A percentile compares a stretch with the other conserved stretches of the same genome.
These are phyloP conservation scores for Octodonta nipae DNA, from an alignment of 2,888 invertebrate genomes.

Conservation along the genomic window DNA sequence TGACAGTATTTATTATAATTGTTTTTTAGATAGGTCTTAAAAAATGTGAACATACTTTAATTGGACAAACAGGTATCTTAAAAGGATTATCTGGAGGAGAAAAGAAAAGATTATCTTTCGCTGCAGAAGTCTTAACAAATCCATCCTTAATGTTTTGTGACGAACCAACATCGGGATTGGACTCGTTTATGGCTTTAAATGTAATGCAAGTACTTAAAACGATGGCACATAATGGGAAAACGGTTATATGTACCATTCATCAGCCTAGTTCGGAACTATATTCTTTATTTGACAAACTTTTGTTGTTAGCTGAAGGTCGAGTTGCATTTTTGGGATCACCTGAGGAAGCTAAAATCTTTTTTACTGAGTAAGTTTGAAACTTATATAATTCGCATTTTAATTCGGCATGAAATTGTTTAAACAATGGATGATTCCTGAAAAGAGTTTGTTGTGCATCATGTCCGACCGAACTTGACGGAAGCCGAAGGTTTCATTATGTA, in stretches of 20 bases:
- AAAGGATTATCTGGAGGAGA: constrained; percentile 95
- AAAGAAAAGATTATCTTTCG: constrained; percentile 86
- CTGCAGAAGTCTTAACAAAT: constrained; percentile 91
- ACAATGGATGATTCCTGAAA: no score
- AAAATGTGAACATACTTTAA: constrained; percentile 81
- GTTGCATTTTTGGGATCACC: constrained; percentile 78
- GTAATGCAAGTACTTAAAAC: constrained; percentile 70
- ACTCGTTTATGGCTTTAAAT: constrained; percentile 92
- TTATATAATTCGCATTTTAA: no score
- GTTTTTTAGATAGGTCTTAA: constrained; percentile 58
- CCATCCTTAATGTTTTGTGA: constrained; percentile 93
- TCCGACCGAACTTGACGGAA: no score
- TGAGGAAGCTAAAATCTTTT: constrained; percentile 64
- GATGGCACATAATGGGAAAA: constrained; percentile 69
- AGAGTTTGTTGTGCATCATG: no score
- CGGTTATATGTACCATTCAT: constrained; percentile 84
- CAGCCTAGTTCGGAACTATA: constrained; percentile 89
- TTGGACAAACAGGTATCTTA: constrained; percentile 74
- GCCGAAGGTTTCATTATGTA: no score
- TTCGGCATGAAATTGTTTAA: no score
- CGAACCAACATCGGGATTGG: constrained; percentile 82
- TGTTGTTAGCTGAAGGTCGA: constrained; percentile 83
- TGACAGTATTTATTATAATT: no score
- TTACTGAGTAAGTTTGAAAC: constrained; percentile 52
- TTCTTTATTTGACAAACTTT: constrained; percentile 75